A percentile compares a stretch with the other conserved stretches of the same genome.
These are phyloP conservation scores for Megalonaias nervosa DNA, from an alignment of 1,140 invertebrate species.

Conservation along the genomic window DNA sequence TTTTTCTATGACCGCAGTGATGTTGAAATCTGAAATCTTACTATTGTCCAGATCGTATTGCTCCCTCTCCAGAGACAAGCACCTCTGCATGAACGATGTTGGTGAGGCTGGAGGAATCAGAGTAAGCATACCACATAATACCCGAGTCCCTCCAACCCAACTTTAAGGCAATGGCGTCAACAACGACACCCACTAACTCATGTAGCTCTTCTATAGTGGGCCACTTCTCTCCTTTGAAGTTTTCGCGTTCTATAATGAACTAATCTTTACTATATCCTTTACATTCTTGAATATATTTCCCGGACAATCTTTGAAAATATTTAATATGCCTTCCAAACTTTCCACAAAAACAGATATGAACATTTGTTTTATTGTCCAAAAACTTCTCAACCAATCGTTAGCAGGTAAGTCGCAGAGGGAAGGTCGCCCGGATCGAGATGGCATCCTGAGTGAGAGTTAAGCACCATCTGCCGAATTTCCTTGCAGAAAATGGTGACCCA, in stretches of 20 bases:
- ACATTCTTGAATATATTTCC: too few relatives aligned
- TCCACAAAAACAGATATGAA: neutral
- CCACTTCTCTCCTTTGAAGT: neutral
- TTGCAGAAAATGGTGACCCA: neutral
- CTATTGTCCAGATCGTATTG: conserved; percentile 12
- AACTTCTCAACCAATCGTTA: conserved; percentile 1
- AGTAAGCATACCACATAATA: neutral
- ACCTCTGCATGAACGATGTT: neutral
- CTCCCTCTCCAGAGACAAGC: neutral
- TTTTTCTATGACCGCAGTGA: neutral
- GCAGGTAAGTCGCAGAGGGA: conserved; percentile 15
- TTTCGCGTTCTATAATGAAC: neutral
- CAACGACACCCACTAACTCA: neutral
- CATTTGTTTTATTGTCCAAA: conserved; percentile 7
- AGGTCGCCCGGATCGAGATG: conserved; percentile 2
- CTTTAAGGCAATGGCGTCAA: neutral
- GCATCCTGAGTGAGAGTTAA: conserved; percentile 9
- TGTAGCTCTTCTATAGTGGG: too few relatives aligned
- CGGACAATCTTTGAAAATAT: neutral
- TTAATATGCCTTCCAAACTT: neutral
- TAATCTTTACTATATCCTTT: neutral
- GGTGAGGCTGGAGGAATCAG: too few relatives aligned
- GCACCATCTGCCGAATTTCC: conserved; percentile 5
- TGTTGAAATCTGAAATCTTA: neutral
- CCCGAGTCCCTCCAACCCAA: neutral